Base-by-base conservation (phyloP, 2,888 invertebrate species). In the Tricholauxania praeusta region DNA sequence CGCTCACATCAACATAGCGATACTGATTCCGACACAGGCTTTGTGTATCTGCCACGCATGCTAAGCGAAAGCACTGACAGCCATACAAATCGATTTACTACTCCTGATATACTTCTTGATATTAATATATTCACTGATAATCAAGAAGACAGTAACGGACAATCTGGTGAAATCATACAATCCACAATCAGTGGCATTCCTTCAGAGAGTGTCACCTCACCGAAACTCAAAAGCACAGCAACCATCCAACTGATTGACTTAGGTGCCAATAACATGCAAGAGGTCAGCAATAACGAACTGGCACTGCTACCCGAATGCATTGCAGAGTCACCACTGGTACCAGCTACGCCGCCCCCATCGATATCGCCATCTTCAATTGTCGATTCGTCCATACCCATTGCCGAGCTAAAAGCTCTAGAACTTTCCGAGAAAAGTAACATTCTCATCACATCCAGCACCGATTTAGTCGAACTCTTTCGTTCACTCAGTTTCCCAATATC, bases 101-200 rank as follows among this genome's bases (percentile, higher is more conserved):
- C 87, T 47, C 87, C 87, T 57, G 87, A 87, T 74, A 83, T 87
- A 63, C 80, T 87, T 60, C 79, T 87, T 64, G 87, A 87, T 76
- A 83, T 87, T 39, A 87, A 87, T 77, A 84, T 84, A 72, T 80
- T 85, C n/a, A 83, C 81, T 75, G 85, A 85, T 62, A 82, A 84
- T 73, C 71, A 52, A 55, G 76, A 78, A 49, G 39, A 39, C 10
- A 39, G 39, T 10, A 39, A 10, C 10, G 39, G 39, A 10, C 39
- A 39, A 39, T 71, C 39, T 32, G 15, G 52, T 8, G 79, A 74
- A 74, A 75, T 72, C 12, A 77, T 74, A 60, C 74, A 74, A 12
- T 8, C 62, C 17, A 5, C 19, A 28, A 28, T 28, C 28, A 28
- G 28, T 28, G 4, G 28, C 28, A 28, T 28, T 28, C 28, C 28